Conservation (phyloP, 1,140 invertebrate genomes). For the Nasonia giraulti region DNA sequence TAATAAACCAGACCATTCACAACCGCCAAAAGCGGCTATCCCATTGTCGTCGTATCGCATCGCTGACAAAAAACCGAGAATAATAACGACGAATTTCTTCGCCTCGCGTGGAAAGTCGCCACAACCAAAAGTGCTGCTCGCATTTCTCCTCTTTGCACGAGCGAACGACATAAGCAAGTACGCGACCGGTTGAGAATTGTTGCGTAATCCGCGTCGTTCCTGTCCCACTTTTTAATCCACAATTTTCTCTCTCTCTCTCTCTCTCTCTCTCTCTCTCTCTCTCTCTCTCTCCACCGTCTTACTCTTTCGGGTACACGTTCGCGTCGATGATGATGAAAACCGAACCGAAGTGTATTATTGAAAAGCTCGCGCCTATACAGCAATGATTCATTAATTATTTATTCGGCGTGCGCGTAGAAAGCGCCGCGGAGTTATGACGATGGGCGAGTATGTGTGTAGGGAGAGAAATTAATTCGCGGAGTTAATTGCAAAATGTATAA, state of each 20-base stretch:
- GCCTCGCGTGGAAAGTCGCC: not conserved
- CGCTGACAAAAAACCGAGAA: too few species aligned
- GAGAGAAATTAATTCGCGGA: constrained; percentile 31
- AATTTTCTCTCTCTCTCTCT: not conserved
- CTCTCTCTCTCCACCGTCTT: not conserved
- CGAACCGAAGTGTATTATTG: not conserved
- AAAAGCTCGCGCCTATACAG: not conserved
- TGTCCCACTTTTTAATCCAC: constrained; percentile 41
- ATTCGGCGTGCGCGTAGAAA: constrained; percentile 33
- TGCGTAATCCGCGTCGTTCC: not conserved
- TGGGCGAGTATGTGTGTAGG: not conserved
- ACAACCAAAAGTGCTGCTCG: not conserved
- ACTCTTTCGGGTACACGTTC: not conserved
- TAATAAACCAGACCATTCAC: not conserved
- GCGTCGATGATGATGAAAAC: constrained; percentile 13
- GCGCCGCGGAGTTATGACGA: not conserved
- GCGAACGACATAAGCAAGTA: constrained; percentile 8
- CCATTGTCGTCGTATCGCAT: not conserved
- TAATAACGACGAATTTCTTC: too few species aligned
- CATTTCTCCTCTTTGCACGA: not conserved
- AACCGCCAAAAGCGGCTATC: not conserved
- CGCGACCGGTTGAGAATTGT: constrained; percentile 11
- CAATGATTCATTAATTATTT: constrained; percentile 30
- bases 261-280: too few species aligned
- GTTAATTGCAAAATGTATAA: constrained; percentile 19